Conservation (phyloP, 2,113 vertebrate species). For the Willisornis vidua region DNA sequence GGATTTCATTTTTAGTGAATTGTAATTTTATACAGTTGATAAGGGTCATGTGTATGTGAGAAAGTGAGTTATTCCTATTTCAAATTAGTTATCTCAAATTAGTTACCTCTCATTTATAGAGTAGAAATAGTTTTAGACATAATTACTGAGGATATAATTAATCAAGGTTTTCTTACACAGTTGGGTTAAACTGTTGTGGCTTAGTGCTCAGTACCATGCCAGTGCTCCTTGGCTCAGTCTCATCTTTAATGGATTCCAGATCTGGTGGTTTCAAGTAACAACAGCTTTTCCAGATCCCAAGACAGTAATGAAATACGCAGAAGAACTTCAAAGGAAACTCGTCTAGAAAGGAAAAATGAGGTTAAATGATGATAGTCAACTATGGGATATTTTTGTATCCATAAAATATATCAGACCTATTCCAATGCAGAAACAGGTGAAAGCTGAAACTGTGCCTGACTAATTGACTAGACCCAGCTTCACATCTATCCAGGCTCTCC, state of each 20-base stretch:
- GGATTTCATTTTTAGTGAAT: constrained; percentile 2
- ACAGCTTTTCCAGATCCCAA: constrained; percentile 52
- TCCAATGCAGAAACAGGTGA: constrained; percentile 64
- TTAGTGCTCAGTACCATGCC: constrained; percentile 5
- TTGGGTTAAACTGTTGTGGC: constrained; percentile 25
- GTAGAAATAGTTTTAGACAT: background rate
- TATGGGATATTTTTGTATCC: constrained; percentile 49
- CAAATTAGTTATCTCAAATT: background rate
- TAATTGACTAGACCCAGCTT: background rate
- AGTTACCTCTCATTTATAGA: background rate
- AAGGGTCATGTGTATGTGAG: background rate
- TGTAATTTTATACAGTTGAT: background rate
- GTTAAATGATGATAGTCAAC: constrained; percentile 46
- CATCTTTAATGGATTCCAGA: constrained; percentile 69
- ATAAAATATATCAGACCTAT: background rate
- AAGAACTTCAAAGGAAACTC: constrained; percentile 67
- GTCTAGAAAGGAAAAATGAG: constrained; percentile 34
- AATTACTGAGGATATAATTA: background rate
- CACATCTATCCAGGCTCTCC: background rate
- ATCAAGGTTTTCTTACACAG: background rate
- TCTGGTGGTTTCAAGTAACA: constrained; percentile 65
- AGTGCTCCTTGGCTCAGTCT: constrained; percentile 2
- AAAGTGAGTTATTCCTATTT: background rate
- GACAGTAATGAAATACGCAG: constrained; percentile 61
- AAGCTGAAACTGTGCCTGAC: constrained; percentile 28